phyloP scores from a whole-genome alignment of 2,113 vertebrate species.

The Talpa occidentalis region DNA sequence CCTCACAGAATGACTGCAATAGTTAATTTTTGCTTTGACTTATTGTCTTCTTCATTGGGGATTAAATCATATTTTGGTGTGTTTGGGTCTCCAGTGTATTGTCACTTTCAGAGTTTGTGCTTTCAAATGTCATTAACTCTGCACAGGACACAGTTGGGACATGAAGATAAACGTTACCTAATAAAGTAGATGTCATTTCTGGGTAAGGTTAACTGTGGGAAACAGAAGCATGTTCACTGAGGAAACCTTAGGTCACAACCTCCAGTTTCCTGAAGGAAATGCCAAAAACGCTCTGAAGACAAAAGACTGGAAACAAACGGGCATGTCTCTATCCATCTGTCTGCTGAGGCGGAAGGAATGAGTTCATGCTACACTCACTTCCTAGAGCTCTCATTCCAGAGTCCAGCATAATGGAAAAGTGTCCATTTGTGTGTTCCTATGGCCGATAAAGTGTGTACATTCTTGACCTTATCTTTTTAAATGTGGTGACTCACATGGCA shows the following conservation, averaged over 20 bases:
- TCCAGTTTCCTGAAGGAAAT: constrained; percentile 89
- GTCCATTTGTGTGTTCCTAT: constrained; percentile 68
- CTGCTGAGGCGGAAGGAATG: constrained; percentile 86
- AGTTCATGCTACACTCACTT: constrained; percentile 88
- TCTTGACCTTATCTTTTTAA: constrained; percentile 51
- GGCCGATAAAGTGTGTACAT: constrained; percentile 69
- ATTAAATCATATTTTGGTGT: background rate
- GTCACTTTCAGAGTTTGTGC: constrained; percentile 62
- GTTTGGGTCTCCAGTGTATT: constrained; percentile 23
- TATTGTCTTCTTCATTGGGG: background rate
- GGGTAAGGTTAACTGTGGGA: constrained; percentile 85
- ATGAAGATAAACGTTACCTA: constrained; percentile 88
- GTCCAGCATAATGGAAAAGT: constrained; percentile 75
- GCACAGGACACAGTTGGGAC: constrained; percentile 88
- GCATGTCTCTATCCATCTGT: constrained; percentile 87
- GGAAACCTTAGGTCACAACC: constrained; percentile 87
- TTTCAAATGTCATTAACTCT: constrained; percentile 78
- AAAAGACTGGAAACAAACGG: constrained; percentile 88
- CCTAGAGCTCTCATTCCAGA: constrained; percentile 82
- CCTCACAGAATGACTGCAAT: background rate
- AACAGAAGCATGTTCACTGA: constrained; percentile 79
- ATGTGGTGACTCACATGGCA: background rate
- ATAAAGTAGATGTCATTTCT: constrained; percentile 78
- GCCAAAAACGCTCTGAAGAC: constrained; percentile 89
- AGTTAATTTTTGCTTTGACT: background rate